These are phyloP conservation scores for Pantherophis vulpinus DNA, from an alignment of 2,797 vertebrate species.

Conservation along the genomic window DNA sequence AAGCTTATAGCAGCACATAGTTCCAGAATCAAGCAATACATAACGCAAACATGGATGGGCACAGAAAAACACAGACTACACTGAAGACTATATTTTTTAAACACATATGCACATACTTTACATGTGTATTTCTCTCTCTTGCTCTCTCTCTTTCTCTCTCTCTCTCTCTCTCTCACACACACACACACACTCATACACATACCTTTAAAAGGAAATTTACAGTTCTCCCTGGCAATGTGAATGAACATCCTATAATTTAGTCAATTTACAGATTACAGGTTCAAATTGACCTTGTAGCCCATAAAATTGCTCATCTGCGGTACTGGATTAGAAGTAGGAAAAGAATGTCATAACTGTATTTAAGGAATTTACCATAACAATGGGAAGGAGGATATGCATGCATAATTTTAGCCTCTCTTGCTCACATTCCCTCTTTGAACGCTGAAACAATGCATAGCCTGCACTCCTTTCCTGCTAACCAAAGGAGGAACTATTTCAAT, in stretches of 20 bases:
- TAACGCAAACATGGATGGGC: conserved; percentile 54
- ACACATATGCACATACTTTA: neutral
- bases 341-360: conserved; percentile 84
- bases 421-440: conserved; percentile 67
- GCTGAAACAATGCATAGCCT: conserved; percentile 70
- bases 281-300: conserved; percentile 83
- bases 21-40: conserved; percentile 69
- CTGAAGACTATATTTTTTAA: conserved; percentile 74
- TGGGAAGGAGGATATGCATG: conserved; percentile 75
- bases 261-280: conserved; percentile 87
- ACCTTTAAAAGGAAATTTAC: conserved; percentile 80
- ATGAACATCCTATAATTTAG: conserved; percentile 87
- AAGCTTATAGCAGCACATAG: conserved; percentile 58
- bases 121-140: neutral
- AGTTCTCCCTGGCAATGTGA: conserved; percentile 81
- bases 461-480: conserved; percentile 54
- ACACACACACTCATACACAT: neutral
- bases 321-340: conserved; percentile 76
- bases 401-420: conserved; percentile 76
- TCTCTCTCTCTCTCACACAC: neutral
- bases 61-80: conserved; percentile 51
- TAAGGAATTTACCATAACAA: conserved; percentile 85
- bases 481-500: conserved; percentile 57
- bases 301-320: conserved; percentile 82
- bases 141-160: neutral